Evolutionary conservation across 1,140 invertebrate genomes (phyloP), one percentile per base, ranked within the genome.

Genomic region (Apolygus lucorum): DNA sequence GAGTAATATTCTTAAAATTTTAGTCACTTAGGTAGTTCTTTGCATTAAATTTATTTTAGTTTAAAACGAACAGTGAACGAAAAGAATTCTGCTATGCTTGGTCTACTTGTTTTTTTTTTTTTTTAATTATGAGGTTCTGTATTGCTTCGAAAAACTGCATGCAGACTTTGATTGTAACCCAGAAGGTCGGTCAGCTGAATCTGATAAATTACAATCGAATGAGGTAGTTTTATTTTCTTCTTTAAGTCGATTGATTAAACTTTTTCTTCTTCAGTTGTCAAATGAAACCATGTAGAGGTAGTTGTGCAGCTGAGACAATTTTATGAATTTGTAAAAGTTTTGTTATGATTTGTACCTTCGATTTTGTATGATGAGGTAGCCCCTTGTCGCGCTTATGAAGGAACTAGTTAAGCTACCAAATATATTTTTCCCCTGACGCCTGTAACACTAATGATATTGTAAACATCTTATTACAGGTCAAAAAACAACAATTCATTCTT

Each of bases 391-490:
- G 29, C 64, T 34, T 66, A 66, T 29, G 34, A 59, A 59, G 54
- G 54, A 59, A 59, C 54, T 59, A 59, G 54, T 59, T 59, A 59
- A 59, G 54, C 54, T 59, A 59, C 54, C 54, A 24, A 59, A 59
- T 59, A 24, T 59, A 24, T 59, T 59, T 59, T 59, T 59, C 22
- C 22, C 54, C 54, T 21, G n/a, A 66, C 29, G 64, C n/a, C 64
- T 66, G 64, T 66, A 66, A 66, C 64, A 66, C 64, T 66, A 66
- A 66, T 66, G 64, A 66, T 66, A 66, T 66, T 66, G 24, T 27
- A 34, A 66, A 66, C 26, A n/a, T 66, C 28, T 21, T 17, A 59
- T 14, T 59, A 59, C 54, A 59, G 22, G 22, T 59, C 11, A 59
- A 59, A 59, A 59, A 59, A 59, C 54, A 59, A 59, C 54, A 59